phyloP scores from a whole-genome alignment of 2,888 invertebrate genomes.

The Eupithecia abbreviata region DNA sequence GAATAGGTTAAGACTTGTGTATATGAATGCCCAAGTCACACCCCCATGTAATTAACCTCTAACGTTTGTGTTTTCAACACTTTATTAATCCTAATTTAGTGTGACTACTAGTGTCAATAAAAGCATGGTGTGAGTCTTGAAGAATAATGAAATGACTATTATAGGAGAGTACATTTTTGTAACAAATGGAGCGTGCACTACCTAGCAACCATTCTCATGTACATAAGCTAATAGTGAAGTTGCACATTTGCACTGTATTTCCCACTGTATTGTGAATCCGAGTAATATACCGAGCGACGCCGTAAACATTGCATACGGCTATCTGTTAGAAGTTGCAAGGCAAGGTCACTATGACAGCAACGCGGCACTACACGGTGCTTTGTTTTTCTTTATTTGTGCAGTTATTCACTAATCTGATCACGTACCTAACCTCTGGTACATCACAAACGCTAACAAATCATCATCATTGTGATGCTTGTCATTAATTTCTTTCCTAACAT shows the following conservation, averaged over 20 bases:
- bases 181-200: background rate
- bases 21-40: background rate
- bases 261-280: constrained; percentile 24
- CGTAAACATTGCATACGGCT: constrained; percentile 51
- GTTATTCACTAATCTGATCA: constrained; percentile 47
- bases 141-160: background rate
- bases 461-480: constrained; percentile 64
- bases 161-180: background rate
- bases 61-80: background rate
- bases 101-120: background rate
- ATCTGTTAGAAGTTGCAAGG: constrained; percentile 45
- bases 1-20: background rate
- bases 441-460: constrained; percentile 63
- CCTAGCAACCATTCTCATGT: background rate
- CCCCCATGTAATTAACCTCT: background rate
- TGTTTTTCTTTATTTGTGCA: constrained; percentile 66
- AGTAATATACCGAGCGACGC: constrained; percentile 24
- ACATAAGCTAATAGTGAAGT: constrained; percentile 9
- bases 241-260: constrained; percentile 24
- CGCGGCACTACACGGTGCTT: constrained; percentile 57
- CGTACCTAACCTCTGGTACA: constrained; percentile 44
- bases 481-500: constrained; percentile 62
- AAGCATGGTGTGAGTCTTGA: constrained; percentile 5
- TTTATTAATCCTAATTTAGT: background rate
- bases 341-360: constrained; percentile 47